Evolutionary conservation across 2,888 invertebrate genomes (phyloP).

Genomic region (Eupithecia inturbata): DNA sequence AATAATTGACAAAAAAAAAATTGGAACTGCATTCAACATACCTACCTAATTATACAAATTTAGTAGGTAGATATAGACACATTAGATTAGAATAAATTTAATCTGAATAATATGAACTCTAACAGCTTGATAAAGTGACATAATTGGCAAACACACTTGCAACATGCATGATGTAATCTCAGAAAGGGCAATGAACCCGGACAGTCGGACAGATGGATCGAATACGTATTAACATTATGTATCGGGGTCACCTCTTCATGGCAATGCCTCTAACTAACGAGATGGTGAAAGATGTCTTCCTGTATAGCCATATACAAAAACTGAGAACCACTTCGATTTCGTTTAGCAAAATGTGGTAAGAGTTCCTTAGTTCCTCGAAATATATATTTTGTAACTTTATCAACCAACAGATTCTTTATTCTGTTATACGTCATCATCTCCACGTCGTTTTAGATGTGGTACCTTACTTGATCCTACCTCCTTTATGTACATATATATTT

Average conservation of each 20-base stretch:
- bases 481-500: too few relatives aligned
- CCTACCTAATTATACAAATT: not conserved
- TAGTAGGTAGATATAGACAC: not conserved
- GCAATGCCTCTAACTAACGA: slow-evolving; percentile 2
- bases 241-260: slow-evolving; percentile 19
- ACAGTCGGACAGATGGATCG: slow-evolving; percentile 10
- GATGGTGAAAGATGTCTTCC: slow-evolving; percentile 22
- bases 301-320: slow-evolving; percentile 16
- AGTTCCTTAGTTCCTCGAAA: not conserved
- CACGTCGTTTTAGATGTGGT: too few relatives aligned
- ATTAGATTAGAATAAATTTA: slow-evolving; percentile 1
- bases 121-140: not conserved
- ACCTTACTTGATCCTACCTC: too few relatives aligned
- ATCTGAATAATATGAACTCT: not conserved
- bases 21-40: not conserved
- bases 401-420: not conserved
- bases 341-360: not conserved
- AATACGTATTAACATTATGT: slow-evolving; percentile 14
- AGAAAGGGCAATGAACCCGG: slow-evolving; percentile 5
- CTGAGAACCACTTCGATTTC: not conserved
- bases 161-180: not conserved
- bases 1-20: not conserved
- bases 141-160: not conserved
- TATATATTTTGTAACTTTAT: not conserved
- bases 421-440: too few relatives aligned